A percentile compares a stretch with the other conserved stretches of the same genome.
phyloP scores from a whole-genome alignment of 2,797 vertebrate species.

The Molossus alvarezi region DNA sequence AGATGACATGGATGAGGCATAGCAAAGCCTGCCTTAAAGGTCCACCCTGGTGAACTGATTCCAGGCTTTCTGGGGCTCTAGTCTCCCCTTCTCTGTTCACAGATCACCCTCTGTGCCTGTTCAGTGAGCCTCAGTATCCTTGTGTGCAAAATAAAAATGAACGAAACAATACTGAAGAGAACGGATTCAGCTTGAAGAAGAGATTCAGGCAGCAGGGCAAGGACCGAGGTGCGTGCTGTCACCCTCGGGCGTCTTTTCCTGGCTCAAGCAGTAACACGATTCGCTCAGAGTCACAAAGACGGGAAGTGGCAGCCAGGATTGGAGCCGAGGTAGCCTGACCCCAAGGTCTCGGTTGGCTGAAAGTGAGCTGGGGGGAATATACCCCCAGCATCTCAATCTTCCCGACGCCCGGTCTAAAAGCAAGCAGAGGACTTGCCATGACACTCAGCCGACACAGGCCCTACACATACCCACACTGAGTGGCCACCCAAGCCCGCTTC shows the following conservation, averaged over 20 bases:
- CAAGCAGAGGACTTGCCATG: neutral
- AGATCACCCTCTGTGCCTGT: neutral
- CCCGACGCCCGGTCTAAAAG: accelerated
- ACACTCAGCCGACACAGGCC: neutral
- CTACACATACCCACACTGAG: accelerated
- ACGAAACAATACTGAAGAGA: neutral
- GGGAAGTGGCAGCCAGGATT: neutral
- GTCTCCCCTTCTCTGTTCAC: neutral
- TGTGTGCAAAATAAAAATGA: neutral
- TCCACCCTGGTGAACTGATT: neutral
- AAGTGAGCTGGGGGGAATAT: neutral
- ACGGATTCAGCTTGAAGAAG: neutral
- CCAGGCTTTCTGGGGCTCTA: neutral
- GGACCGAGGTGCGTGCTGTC: neutral
- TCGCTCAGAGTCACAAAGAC: neutral
- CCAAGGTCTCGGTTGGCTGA: neutral
- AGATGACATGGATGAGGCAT: neutral
- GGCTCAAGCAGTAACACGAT: neutral
- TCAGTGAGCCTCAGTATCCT: neutral
- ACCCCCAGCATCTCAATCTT: neutral
- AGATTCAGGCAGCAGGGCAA: neutral
- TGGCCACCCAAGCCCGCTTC: accelerated
- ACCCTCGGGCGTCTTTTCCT: neutral
- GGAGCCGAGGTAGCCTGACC: neutral
- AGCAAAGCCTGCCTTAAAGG: neutral